phyloP scores from a whole-genome alignment of 1,140 invertebrate genomes.

The Pseudobourletiella spinata region DNA sequence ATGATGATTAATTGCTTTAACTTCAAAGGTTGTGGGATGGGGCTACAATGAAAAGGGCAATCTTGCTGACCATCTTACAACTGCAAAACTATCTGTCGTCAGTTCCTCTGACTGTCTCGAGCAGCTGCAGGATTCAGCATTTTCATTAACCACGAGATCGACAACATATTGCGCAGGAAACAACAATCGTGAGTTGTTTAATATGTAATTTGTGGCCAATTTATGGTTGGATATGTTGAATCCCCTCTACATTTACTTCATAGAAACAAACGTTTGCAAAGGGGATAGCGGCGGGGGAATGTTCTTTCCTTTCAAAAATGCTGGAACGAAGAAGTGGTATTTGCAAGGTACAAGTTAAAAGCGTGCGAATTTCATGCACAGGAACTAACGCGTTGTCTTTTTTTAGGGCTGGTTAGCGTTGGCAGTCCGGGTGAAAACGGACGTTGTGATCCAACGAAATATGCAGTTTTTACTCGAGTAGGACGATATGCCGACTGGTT shows the following conservation, averaged over 20 bases:
- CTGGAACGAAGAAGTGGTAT: slow-evolving; percentile 20
- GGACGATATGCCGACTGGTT: slow-evolving; percentile 33
- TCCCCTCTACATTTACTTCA: too few relatives aligned
- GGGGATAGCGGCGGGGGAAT: slow-evolving; percentile 33
- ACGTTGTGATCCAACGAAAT: slow-evolving; percentile 29
- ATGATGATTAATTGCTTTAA: too few relatives aligned
- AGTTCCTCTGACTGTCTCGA: slow-evolving; percentile 20
- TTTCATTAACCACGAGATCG: too few relatives aligned
- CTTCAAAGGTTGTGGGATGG: slow-evolving; percentile 30
- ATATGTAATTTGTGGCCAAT: too few relatives aligned
- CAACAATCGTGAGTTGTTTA: too few relatives aligned
- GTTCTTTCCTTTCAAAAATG: slow-evolving; percentile 19
- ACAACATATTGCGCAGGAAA: slow-evolving; percentile 35
- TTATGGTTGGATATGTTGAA: too few relatives aligned
- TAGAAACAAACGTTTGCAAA: slow-evolving; percentile 25
- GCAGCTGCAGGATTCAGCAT: too few relatives aligned
- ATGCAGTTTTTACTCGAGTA: slow-evolving; percentile 32
- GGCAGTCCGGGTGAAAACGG: slow-evolving; percentile 21
- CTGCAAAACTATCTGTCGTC: slow-evolving; percentile 19
- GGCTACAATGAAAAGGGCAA: slow-evolving; percentile 20
- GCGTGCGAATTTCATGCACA: too few relatives aligned
- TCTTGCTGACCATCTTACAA: slow-evolving; percentile 17
- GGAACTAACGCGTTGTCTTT: too few relatives aligned
- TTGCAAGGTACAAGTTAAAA: too few relatives aligned
- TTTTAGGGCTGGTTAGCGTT: slow-evolving; percentile 15